Percentiles rank a stretch among this genome's conserved stretches.
These are phyloP conservation scores for Taurulus bubalis DNA, from an alignment of 2,113 vertebrate species.

Conservation along the genomic window DNA sequence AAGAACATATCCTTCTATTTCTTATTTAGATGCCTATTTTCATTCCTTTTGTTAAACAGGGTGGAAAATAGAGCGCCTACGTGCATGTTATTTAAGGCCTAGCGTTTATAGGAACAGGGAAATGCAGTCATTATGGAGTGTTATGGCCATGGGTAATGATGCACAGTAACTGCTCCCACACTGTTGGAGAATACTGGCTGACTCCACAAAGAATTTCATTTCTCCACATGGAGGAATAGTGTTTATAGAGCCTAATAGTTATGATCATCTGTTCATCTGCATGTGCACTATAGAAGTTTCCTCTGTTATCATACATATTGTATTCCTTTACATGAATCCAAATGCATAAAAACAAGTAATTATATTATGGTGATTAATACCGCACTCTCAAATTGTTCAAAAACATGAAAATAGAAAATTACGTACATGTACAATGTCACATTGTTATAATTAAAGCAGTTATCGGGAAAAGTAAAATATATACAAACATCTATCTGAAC, in stretches of 20 bases:
- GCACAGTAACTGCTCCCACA: constrained; percentile 53
- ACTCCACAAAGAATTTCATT: constrained; percentile 57
- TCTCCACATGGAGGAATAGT: constrained; percentile 64
- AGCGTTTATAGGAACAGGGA: constrained; percentile 37
- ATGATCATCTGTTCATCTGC: constrained; percentile 36
- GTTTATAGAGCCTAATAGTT: constrained; percentile 58
- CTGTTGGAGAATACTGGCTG: constrained; percentile 61
- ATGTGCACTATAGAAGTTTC: constrained; percentile 2
- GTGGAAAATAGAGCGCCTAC: constrained; percentile 19
- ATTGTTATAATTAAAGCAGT: too few relatives aligned
- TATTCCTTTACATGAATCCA: not conserved
- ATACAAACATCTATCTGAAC: too few relatives aligned
- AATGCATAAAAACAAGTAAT: not conserved
- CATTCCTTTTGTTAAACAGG: constrained; percentile 44
- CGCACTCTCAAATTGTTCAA: not conserved
- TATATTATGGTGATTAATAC: not conserved
- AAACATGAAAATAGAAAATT: not conserved
- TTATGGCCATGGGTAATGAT: constrained; percentile 71
- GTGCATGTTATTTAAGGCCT: constrained; percentile 31
- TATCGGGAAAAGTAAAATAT: too few relatives aligned
- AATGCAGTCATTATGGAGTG: constrained; percentile 61
- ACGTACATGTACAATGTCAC: too few relatives aligned
- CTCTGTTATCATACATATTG: not conserved
- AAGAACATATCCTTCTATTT: constrained; percentile 15
- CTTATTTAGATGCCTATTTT: constrained; percentile 26